These are phyloP conservation scores for Drosophila asahinai DNA, from an alignment of 1,140 invertebrate species.

Conservation along the genomic window DNA sequence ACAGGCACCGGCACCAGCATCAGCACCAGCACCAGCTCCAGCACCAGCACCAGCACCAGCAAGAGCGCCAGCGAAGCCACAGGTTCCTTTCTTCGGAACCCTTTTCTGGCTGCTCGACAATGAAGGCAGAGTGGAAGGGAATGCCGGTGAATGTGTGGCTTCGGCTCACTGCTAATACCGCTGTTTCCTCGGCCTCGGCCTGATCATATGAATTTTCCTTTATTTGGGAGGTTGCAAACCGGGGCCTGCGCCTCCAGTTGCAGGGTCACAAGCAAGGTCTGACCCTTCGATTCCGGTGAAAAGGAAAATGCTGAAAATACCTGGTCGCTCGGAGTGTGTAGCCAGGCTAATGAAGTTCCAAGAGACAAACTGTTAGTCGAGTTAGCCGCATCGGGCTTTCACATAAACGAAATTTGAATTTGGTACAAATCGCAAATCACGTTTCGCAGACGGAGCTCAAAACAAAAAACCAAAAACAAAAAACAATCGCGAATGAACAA, in stretches of 20 bases:
- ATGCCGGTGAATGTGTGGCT: slow-evolving; percentile 24
- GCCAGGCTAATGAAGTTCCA: slow-evolving; percentile 35
- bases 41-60: background rate
- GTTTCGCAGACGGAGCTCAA: slow-evolving; percentile 56
- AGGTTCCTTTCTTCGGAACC: slow-evolving; percentile 48
- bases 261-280: slow-evolving; percentile 57
- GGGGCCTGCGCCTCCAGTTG: slow-evolving; percentile 18
- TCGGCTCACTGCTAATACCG: slow-evolving; percentile 37
- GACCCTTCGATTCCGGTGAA: slow-evolving; percentile 58
- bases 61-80: slow-evolving; percentile 31
- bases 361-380: slow-evolving; percentile 5
- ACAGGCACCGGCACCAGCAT: slow-evolving; percentile 13
- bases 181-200: slow-evolving; percentile 18
- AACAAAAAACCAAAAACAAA: slow-evolving; percentile 17
- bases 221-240: slow-evolving; percentile 7
- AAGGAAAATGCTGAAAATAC: slow-evolving; percentile 25
- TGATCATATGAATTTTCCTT: slow-evolving; percentile 51
- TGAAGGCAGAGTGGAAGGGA: background rate
- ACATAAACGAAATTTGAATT: slow-evolving; percentile 74
- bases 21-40: slow-evolving; percentile 3
- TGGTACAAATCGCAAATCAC: slow-evolving; percentile 84
- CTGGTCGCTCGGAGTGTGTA: slow-evolving; percentile 2
- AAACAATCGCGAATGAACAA: slow-evolving; percentile 72
- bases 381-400: slow-evolving; percentile 29
- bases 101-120: slow-evolving; percentile 5